These are phyloP conservation scores for Seriola aureovittata DNA, from an alignment of 2,113 vertebrate species.

Conservation along the genomic window DNA sequence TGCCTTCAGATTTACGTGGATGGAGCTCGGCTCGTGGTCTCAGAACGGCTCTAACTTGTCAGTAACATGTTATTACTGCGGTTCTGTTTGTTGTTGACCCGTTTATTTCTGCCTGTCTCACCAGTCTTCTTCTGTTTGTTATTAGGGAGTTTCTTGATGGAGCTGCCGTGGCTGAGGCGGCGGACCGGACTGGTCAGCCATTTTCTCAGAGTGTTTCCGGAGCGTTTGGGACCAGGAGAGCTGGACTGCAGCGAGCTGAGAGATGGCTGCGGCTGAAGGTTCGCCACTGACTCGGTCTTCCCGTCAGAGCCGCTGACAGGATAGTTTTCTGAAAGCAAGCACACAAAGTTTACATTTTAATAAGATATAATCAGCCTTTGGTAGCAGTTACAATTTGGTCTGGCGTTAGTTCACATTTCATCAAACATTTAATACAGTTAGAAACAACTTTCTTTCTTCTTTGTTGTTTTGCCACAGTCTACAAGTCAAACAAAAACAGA, in stretches of 20 bases:
- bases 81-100: neutral
- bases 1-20: neutral
- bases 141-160: conserved; percentile 90
- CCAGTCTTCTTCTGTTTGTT: conserved; percentile 87
- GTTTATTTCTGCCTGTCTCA: conserved; percentile 26
- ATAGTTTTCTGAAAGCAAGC: conserved; percentile 86
- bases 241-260: conserved; percentile 93
- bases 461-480: too few relatives aligned
- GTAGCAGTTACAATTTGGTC: too few relatives aligned
- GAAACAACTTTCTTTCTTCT: too few relatives aligned
- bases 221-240: conserved; percentile 95
- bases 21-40: too few relatives aligned
- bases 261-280: conserved; percentile 93
- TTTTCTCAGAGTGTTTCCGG: conserved; percentile 96
- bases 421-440: too few relatives aligned
- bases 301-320: conserved; percentile 88
- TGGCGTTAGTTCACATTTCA: too few relatives aligned
- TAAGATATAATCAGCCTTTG: neutral
- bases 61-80: neutral
- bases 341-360: conserved; percentile 1
- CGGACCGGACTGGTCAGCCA: conserved; percentile 97
- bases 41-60: too few relatives aligned
- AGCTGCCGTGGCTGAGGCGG: conserved; percentile 93
- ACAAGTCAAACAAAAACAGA: neutral
- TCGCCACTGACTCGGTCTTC: conserved; percentile 94